phyloP scores from a whole-genome alignment of 2,797 vertebrate species.

The Cottoperca gobio region DNA sequence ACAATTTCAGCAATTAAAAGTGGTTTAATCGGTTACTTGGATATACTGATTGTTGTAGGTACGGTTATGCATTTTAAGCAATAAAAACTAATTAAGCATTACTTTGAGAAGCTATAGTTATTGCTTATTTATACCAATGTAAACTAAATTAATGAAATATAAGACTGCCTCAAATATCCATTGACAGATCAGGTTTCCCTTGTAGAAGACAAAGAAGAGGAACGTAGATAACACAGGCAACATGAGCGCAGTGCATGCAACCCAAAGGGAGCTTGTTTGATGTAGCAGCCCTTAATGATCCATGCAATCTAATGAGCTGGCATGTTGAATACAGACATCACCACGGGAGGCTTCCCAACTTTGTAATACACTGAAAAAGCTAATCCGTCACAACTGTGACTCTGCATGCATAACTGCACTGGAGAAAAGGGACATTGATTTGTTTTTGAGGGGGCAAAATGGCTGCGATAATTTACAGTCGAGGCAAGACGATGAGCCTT shows the following conservation, averaged over 20 bases:
- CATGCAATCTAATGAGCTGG: conserved; percentile 71
- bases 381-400: conserved; percentile 51
- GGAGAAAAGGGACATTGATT: conserved; percentile 47
- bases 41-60: neutral
- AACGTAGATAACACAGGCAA: conserved; percentile 28
- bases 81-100: neutral
- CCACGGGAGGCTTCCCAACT: conserved; percentile 53
- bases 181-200: conserved; percentile 35
- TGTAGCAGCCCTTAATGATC: conserved; percentile 66
- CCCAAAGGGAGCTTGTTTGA: conserved; percentile 60
- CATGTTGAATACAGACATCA: conserved; percentile 52
- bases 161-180: conserved; percentile 24
- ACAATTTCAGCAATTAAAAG: conserved; percentile 35
- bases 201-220: conserved; percentile 28
- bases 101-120: conserved; percentile 6
- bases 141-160: conserved; percentile 5
- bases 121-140: neutral
- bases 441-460: conserved; percentile 31
- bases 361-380: conserved; percentile 69
- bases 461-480: conserved; percentile 51
- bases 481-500: conserved; percentile 58
- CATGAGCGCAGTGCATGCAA: conserved; percentile 32
- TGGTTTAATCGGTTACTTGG: conserved; percentile 10
- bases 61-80: conserved; percentile 2
- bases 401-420: conserved; percentile 60